Conservation (phyloP, 2,797 vertebrate species). For the Crypturellus tataupa region DNA sequence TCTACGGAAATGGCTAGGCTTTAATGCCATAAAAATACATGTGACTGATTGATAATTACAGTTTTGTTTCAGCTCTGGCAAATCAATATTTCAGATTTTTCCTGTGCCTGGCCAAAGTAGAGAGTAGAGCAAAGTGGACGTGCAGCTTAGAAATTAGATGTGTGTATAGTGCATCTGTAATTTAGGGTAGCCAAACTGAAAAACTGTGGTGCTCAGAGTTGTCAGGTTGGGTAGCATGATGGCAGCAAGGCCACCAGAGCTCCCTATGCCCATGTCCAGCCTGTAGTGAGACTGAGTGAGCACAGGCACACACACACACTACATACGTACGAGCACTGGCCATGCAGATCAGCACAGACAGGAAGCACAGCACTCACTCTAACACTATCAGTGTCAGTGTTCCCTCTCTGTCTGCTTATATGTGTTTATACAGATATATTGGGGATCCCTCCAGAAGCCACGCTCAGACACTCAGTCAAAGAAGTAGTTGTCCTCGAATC, state of each 20-base stretch:
- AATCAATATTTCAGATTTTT: neutral
- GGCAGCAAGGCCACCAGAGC: neutral
- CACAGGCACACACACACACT: neutral
- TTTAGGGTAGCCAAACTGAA: neutral
- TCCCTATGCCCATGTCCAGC: neutral
- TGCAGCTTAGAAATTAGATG: neutral
- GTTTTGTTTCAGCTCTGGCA: neutral
- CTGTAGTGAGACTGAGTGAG: neutral
- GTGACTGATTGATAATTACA: neutral
- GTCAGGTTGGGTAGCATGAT: neutral
- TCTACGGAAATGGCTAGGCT: neutral
- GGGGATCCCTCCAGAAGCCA: neutral
- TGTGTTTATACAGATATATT: neutral
- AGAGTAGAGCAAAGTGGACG: neutral
- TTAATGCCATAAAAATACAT: neutral
- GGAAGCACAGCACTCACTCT: neutral
- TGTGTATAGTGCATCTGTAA: neutral
- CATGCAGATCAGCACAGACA: neutral
- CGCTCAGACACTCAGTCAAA: neutral
- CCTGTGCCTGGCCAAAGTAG: neutral
- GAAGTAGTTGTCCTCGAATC: neutral
- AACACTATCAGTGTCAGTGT: neutral
- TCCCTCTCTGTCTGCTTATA: neutral
- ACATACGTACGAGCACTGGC: neutral
- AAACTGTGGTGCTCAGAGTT: neutral